Conservation (phyloP, 92 coral and sea anemone genomes). For the Micromussa lordhowensis region DNA sequence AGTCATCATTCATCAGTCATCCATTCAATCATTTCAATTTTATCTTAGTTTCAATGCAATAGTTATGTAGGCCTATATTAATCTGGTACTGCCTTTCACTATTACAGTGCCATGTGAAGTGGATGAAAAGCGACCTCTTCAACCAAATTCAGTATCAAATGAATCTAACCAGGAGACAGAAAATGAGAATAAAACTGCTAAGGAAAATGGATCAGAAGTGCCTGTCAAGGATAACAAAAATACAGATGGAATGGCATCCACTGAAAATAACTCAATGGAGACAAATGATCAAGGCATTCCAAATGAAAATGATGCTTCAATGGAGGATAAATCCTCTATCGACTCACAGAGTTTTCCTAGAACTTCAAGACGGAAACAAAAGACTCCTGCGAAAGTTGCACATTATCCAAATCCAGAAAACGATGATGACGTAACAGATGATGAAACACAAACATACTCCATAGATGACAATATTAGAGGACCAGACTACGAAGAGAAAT, state of each 20-base stretch:
- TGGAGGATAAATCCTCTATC: neutral
- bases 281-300: constrained; percentile 6
- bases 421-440: constrained; percentile 60
- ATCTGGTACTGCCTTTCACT: neutral
- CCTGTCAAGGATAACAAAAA: neutral
- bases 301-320: constrained; percentile 2
- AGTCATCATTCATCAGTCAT: no score
- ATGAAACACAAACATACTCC: constrained; percentile 61
- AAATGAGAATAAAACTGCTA: neutral
- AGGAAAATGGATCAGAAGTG: neutral
- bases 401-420: neutral
- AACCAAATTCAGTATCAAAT: constrained; percentile 11
- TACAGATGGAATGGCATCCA: neutral
- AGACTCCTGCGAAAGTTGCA: constrained; percentile 24
- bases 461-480: constrained; percentile 4
- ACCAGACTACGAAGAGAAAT: constrained; percentile 18
- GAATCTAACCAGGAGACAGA: constrained; percentile 26
- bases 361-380: constrained; percentile 32
- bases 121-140: constrained; percentile 24
- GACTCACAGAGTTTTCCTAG: constrained; percentile 13
- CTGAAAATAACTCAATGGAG: neutral
- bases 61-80: neutral
- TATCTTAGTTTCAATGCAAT: neutral
- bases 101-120: constrained; percentile 23
- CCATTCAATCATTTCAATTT: no score